Conservation (phyloP, 92 coral and sea anemone genomes). For the Actinernus sp. region DNA sequence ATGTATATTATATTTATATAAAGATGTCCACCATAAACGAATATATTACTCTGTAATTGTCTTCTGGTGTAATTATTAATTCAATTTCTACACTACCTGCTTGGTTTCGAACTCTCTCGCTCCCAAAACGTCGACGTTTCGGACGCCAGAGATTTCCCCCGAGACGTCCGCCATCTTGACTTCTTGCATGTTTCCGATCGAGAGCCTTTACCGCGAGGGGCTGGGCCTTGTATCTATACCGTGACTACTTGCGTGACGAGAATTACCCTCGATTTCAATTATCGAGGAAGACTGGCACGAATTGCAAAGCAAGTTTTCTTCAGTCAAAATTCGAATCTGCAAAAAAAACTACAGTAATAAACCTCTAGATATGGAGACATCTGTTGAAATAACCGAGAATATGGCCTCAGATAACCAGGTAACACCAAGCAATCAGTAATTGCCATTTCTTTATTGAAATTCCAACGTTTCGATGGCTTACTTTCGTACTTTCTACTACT, state of each 20-base stretch:
- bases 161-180: too few relatives aligned
- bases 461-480: too few relatives aligned
- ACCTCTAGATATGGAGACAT: conserved; percentile 12
- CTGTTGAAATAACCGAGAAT: conserved; percentile 28
- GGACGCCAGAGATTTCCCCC: too few relatives aligned
- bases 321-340: conserved; percentile 11
- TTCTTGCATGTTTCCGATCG: neutral
- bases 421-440: neutral
- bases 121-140: too few relatives aligned
- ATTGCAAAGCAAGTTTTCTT: conserved; percentile 8
- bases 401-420: conserved; percentile 11
- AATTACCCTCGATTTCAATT: neutral
- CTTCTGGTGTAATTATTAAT: too few relatives aligned
- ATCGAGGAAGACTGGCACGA: neutral
- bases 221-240: neutral
- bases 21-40: too few relatives aligned
- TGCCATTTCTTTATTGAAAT: too few relatives aligned
- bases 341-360: neutral
- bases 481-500: neutral
- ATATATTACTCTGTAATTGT: too few relatives aligned
- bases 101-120: too few relatives aligned
- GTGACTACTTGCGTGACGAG: too few relatives aligned
- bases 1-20: too few relatives aligned
- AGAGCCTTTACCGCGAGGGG: neutral
- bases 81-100: too few relatives aligned